Conservation (phyloP, 2,888 invertebrate species). For the Cheilosia scutellata region DNA sequence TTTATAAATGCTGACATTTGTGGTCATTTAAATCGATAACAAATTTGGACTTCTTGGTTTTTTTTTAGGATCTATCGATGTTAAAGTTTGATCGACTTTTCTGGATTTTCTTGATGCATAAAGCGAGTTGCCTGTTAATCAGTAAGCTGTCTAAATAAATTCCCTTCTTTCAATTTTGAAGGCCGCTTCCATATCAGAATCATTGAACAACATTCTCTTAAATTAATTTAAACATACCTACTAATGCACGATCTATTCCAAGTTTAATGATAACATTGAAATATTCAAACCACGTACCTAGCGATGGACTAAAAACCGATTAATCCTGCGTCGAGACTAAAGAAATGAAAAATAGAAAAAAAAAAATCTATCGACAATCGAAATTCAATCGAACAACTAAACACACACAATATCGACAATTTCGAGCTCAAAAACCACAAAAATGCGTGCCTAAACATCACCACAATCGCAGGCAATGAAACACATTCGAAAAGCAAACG, state of each 20-base stretch:
- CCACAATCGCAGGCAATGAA: slow-evolving; percentile 69
- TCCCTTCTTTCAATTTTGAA: no score
- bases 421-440: slow-evolving; percentile 46
- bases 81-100: no score
- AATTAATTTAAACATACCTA: slow-evolving; percentile 54
- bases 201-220: slow-evolving; percentile 54
- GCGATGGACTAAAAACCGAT: slow-evolving; percentile 60
- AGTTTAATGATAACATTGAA: slow-evolving; percentile 47
- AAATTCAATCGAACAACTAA: slow-evolving; percentile 66
- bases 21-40: no score
- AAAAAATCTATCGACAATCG: slow-evolving; percentile 36
- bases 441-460: slow-evolving; percentile 69
- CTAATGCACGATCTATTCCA: slow-evolving; percentile 70
- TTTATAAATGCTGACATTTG: no score
- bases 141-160: not conserved
- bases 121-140: no score
- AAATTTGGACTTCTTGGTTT: no score
- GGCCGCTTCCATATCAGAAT: no score
- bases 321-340: slow-evolving; percentile 50
- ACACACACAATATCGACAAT: slow-evolving; percentile 22
- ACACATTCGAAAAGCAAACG: slow-evolving; percentile 55
- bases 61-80: no score
- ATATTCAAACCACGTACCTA: slow-evolving; percentile 64
- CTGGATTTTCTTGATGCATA: no score
- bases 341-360: slow-evolving; percentile 42